phyloP scores from a whole-genome alignment of 2,888 invertebrate genomes.

The Drosophila anomalipes region DNA sequence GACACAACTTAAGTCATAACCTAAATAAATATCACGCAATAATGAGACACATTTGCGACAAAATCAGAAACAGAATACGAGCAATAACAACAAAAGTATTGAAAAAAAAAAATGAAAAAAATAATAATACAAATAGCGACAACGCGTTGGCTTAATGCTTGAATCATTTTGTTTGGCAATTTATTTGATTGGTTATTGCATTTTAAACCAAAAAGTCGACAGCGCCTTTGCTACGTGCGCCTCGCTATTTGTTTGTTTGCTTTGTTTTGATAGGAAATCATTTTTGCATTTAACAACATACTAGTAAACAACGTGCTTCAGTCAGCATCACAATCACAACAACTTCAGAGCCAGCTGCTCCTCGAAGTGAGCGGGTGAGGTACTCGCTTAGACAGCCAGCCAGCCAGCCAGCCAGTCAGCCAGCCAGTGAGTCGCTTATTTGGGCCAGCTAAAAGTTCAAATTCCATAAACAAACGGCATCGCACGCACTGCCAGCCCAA shows the following conservation, averaged over 20 bases:
- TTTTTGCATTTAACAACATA: constrained; percentile 81
- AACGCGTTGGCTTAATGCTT: constrained; percentile 68
- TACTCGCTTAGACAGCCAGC: constrained; percentile 32
- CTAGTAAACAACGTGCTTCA: constrained; percentile 56
- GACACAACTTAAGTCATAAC: constrained; percentile 81
- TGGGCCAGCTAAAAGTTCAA: constrained; percentile 65
- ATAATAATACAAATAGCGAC: constrained; percentile 49
- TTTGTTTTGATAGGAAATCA: constrained; percentile 77
- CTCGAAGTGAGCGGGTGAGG: constrained; percentile 49
- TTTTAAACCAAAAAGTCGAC: constrained; percentile 71
- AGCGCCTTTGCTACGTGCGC: constrained; percentile 66
- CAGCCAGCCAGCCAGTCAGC: constrained; percentile 24
- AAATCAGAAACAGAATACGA: constrained; percentile 45
- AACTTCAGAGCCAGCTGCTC: constrained; percentile 42
- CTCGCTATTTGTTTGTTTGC: constrained; percentile 37
- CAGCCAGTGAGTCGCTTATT: constrained; percentile 34
- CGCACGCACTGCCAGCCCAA: constrained; percentile 51
- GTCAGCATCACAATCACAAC: constrained; percentile 50
- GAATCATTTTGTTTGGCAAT: constrained; percentile 77
- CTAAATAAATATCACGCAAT: constrained; percentile 80
- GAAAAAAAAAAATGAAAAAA: constrained; percentile 22
- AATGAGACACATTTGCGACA: constrained; percentile 75
- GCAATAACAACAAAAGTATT: constrained; percentile 20
- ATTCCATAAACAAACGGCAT: constrained; percentile 74
- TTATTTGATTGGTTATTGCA: constrained; percentile 80